These are phyloP conservation scores for Brachionus paranguensis DNA, from an alignment of 1,140 invertebrate species.

Conservation along the genomic window DNA sequence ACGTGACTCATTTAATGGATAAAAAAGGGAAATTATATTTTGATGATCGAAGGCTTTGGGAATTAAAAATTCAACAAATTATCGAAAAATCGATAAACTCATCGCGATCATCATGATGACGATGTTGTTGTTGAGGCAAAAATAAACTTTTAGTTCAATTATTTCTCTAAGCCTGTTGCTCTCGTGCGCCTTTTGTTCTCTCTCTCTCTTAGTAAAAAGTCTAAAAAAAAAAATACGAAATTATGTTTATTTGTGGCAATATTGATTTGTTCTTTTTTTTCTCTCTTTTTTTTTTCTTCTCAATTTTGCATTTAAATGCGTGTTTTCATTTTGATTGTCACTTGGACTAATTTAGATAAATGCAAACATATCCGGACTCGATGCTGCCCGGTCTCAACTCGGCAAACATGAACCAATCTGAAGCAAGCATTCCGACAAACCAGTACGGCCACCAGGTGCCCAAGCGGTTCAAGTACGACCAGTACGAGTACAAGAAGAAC, in stretches of 20 bases:
- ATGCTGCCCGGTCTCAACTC: neutral
- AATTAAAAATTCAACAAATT: neutral
- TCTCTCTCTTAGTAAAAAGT: neutral
- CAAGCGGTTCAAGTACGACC: slow-evolving; percentile 20
- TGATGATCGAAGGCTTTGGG: neutral
- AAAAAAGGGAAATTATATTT: neutral
- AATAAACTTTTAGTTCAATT: neutral
- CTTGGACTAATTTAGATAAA: neutral
- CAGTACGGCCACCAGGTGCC: neutral
- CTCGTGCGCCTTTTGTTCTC: neutral
- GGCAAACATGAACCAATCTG: neutral
- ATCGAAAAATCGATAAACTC: neutral
- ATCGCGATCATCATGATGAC: neutral
- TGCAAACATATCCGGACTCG: slow-evolving; percentile 22
- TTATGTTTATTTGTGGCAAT: neutral
- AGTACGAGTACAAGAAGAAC: slow-evolving; percentile 18
- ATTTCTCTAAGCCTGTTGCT: neutral
- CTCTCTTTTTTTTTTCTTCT: neutral
- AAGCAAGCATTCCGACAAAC: neutral
- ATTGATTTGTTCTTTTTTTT: neutral
- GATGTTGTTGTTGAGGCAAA: neutral
- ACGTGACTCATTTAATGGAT: neutral
- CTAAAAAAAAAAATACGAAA: neutral
- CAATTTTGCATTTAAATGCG: neutral
- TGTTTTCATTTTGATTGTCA: neutral